phyloP scores from a whole-genome alignment of 1,140 invertebrate species.

The Ceratitis capitata region DNA sequence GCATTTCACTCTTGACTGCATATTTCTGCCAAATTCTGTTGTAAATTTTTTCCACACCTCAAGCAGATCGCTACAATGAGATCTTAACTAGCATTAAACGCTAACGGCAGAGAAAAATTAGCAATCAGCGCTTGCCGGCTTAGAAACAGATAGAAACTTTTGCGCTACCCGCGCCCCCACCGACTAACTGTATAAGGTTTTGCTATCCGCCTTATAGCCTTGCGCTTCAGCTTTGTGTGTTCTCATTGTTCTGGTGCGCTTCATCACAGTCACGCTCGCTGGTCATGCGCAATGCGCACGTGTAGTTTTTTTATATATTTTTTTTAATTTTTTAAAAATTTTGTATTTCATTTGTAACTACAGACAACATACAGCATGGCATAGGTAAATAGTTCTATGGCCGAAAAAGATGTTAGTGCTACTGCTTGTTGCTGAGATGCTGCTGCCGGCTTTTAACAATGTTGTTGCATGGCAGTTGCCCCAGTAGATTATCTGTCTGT shows the following conservation, averaged over 20 bases:
- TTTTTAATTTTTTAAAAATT: background rate
- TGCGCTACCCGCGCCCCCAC: background rate
- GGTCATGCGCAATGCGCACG: slow-evolving; percentile 14
- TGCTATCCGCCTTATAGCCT: background rate
- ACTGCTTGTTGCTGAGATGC: background rate
- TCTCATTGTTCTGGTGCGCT: background rate
- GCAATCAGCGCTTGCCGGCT: background rate
- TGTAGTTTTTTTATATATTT: background rate
- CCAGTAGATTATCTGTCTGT: background rate
- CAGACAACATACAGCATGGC: background rate
- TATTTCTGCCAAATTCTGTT: background rate
- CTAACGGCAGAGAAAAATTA: background rate
- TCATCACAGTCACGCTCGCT: slow-evolving; percentile 20
- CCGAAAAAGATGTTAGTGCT: slow-evolving; percentile 8
- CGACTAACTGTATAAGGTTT: background rate
- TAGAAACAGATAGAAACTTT: background rate
- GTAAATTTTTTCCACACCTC: background rate
- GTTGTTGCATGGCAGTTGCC: background rate
- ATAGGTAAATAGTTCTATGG: background rate
- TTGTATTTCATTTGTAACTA: background rate
- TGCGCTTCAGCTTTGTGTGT: background rate
- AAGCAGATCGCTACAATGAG: background rate
- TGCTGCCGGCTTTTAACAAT: background rate
- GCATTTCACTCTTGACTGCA: slow-evolving; percentile 20
- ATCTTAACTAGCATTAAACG: background rate